Evolutionary conservation across 2,888 invertebrate species (phyloP), one percentile per base, ranked within the genome.

Genomic region (Dysmachus trigonus): DNA sequence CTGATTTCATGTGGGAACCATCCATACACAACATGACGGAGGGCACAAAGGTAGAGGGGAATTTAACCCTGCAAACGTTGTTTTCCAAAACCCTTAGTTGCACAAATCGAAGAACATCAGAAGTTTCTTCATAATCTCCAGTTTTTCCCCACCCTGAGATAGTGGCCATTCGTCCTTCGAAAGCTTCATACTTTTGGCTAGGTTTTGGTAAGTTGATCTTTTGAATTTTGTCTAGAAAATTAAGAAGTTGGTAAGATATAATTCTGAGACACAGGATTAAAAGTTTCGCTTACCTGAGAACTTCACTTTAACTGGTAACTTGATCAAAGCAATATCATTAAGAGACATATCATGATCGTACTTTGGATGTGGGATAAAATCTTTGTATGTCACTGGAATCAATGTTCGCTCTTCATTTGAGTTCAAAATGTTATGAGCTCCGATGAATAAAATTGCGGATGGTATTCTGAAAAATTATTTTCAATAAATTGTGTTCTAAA

Each of bases 391-490:
- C 22, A 90, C 90, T 87, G 89, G 90, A 41, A 92, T 91, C 27
- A 93, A 92, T 87, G 90, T 90, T 71, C 92, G 93, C 10, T 91
- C 92, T 86, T 88, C 87, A 0, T n/a, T n/a, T 86, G 91, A 91
- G 71, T 90, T 89, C 87, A 90, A 89, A 47, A 92, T 91, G 85
- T 92, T 91, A 85, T 92, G 90, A 33, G 92, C 92, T 18, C 92
- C 92, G 35, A 92, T 87, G 86, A 92, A 91, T 4, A 92, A 89
- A 85, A 91, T 87, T 8, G 90, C 92, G n/a, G 91, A 89, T 51
- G 89, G 89, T 30, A 90, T 91, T 90, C 92, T 88, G 62, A 15
- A 73, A 41, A 76, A 0, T 30, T 10, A 79, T n/a, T 27, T 22
- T 79, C 1, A 47, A 4, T 27, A 51, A 2, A 10, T 30, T 79